Conservation (phyloP, 2,888 invertebrate genomes). For the Acanthosepion esculentum region DNA sequence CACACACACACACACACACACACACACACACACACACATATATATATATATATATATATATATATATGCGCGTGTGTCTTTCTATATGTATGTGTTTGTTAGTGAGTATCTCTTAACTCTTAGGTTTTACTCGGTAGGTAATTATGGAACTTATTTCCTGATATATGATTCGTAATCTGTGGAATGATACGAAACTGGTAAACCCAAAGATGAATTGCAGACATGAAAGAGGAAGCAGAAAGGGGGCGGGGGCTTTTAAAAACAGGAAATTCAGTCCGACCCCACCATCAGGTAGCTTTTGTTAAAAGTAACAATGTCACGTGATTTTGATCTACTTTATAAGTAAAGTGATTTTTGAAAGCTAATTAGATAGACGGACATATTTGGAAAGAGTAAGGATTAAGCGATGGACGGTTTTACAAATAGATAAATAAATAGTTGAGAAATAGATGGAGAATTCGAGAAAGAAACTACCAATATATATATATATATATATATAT, state of each 20-base stretch:
- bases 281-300: neutral
- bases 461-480: neutral
- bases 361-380: neutral
- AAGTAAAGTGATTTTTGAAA: constrained; percentile 7
- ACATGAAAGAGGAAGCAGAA: neutral
- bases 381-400: neutral
- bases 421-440: neutral
- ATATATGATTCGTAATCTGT: neutral
- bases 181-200: neutral
- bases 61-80: neutral
- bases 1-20: too few relatives aligned
- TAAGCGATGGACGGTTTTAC: neutral
- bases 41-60: too few relatives aligned
- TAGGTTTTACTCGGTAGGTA: neutral
- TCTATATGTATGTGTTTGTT: neutral
- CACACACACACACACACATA: too few relatives aligned
- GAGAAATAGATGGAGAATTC: too few relatives aligned
- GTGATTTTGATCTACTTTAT: neutral
- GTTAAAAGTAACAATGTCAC: neutral
- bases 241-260: neutral
- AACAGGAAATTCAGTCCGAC: neutral
- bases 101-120: neutral
- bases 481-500: neutral
- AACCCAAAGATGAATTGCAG: neutral
- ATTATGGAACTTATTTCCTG: constrained; percentile 33